Conservation (phyloP, 2,888 invertebrate genomes). For the Laspeyria flexula region DNA sequence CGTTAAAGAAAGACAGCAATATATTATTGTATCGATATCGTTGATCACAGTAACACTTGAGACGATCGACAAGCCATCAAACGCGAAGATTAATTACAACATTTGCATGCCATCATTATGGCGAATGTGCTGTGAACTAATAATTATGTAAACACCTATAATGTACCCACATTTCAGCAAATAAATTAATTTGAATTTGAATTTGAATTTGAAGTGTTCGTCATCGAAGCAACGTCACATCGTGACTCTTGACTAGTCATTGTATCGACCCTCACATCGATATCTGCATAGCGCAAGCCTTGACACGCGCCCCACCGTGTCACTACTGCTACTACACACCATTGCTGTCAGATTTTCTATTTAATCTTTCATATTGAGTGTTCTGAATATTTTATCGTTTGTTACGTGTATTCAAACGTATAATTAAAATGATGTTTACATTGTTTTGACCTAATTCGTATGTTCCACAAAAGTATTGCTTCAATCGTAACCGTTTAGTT, state of each 20-base stretch:
- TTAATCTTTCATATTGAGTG: slow-evolving; percentile 36
- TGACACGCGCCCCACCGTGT: slow-evolving; percentile 57
- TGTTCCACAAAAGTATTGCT: not conserved
- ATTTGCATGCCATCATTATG: too few species aligned
- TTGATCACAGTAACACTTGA: too few species aligned
- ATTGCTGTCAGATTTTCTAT: slow-evolving; percentile 46
- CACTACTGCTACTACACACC: slow-evolving; percentile 35
- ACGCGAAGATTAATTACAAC: too few species aligned
- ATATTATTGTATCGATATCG: too few species aligned
- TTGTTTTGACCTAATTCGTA: slow-evolving; percentile 14
- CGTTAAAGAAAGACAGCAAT: too few species aligned
- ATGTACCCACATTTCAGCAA: too few species aligned
- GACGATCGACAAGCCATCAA: too few species aligned
- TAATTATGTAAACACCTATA: too few species aligned
- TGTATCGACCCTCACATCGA: slow-evolving; percentile 63
- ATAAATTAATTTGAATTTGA: too few species aligned
- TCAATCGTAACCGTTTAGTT: too few species aligned
- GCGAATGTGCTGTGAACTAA: too few species aligned
- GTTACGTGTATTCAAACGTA: slow-evolving; percentile 25
- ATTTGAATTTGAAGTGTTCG: slow-evolving; percentile 28
- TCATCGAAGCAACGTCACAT: slow-evolving; percentile 54
- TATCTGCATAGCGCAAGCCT: slow-evolving; percentile 77
- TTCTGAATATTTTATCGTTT: slow-evolving; percentile 38
- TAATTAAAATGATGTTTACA: slow-evolving; percentile 24
- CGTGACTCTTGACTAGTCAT: slow-evolving; percentile 49